These are phyloP conservation scores for Acanthurus leucopareius DNA, from an alignment of 2,797 vertebrate species.

Conservation along the genomic window DNA sequence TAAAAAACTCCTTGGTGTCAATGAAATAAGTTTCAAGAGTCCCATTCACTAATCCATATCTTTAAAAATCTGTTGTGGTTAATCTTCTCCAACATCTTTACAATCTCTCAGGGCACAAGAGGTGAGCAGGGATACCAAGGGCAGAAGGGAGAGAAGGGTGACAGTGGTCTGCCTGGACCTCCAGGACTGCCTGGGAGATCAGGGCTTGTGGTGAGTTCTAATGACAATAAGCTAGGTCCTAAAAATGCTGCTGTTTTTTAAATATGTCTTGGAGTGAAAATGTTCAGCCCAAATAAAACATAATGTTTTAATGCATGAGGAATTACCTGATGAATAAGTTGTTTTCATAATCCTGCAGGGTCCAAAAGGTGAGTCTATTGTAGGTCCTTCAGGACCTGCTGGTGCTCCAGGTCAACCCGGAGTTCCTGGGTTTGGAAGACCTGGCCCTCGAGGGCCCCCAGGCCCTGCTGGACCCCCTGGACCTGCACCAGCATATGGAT, in stretches of 20 bases:
- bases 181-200: constrained; percentile 90
- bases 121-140: constrained; percentile 84
- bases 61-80: neutral
- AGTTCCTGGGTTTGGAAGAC: constrained; percentile 87
- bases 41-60: neutral
- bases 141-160: constrained; percentile 90
- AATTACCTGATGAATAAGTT: neutral
- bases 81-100: neutral
- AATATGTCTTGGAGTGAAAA: neutral
- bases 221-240: neutral
- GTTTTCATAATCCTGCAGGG: constrained; percentile 81
- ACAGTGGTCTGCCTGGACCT: constrained; percentile 81
- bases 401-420: constrained; percentile 91
- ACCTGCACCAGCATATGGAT: constrained; percentile 79
- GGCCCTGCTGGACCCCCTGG: constrained; percentile 92
- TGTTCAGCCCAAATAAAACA: neutral
- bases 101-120: constrained; percentile 84
- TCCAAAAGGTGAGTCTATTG: constrained; percentile 91
- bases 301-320: neutral
- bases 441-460: constrained; percentile 88
- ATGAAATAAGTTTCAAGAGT: neutral
- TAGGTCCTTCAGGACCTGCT: constrained; percentile 89
- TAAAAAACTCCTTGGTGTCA: neutral
- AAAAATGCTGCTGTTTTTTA: neutral
- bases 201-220: constrained; percentile 89